phyloP scores from a whole-genome alignment of 2,888 invertebrate species.

The Tachina fera region DNA sequence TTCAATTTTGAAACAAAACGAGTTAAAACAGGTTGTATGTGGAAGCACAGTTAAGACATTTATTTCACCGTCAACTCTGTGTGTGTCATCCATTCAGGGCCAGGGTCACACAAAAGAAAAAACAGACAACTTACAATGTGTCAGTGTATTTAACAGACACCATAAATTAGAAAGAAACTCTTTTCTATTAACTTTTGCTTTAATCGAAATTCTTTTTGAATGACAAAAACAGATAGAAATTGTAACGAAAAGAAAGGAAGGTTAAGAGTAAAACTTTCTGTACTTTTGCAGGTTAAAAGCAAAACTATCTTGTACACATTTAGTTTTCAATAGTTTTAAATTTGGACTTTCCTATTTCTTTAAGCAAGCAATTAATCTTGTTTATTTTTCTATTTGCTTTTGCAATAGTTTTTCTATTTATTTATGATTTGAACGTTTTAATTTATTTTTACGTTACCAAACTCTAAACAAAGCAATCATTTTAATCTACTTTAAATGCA shows the following conservation, averaged over 20 bases:
- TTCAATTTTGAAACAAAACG: not conserved
- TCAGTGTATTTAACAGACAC: conserved; percentile 37
- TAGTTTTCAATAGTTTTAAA: not conserved
- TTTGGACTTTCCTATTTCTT: not conserved
- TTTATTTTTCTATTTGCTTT: not conserved
- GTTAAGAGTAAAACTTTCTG: not conserved
- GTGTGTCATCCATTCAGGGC: conserved; percentile 16
- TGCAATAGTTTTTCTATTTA: too few species aligned
- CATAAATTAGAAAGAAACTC: conserved; percentile 26
- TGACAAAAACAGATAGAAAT: conserved; percentile 12
- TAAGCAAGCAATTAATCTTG: not conserved
- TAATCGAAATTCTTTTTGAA: not conserved
- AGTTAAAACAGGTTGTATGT: conserved; percentile 20
- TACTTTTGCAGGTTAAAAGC: not conserved
- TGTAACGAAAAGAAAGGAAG: not conserved
- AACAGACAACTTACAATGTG: not conserved
- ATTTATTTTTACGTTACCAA: not conserved
- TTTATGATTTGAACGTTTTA: too few species aligned
- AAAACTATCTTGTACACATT: not conserved
- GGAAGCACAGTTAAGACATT: conserved; percentile 1
- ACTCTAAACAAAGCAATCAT: not conserved
- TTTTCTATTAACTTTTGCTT: conserved; percentile 25
- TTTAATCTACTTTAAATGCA: not conserved
- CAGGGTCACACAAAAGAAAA: conserved; percentile 21
- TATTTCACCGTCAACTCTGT: conserved; percentile 3